Evolutionary conservation across 2,113 vertebrate species (phyloP).

Genomic region (Misgurnus anguillicaudatus): DNA sequence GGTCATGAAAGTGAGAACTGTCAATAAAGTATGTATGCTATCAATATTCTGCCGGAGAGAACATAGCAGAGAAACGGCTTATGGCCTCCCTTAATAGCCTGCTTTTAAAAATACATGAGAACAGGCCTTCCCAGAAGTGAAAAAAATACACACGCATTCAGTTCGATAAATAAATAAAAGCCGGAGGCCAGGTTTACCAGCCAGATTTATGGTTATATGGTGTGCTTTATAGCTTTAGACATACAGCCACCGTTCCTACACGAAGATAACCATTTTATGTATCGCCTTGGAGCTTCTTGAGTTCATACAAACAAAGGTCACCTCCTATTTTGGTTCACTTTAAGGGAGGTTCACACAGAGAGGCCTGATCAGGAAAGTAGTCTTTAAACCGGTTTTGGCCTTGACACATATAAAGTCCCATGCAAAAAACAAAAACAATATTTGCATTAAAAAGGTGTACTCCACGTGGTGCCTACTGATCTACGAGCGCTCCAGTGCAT

Average conservation of each 20-base stretch:
- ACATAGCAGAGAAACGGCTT: slow-evolving; percentile 32
- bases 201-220: slow-evolving; percentile 28
- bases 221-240: slow-evolving; percentile 4
- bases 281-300: not conserved
- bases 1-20: not conserved
- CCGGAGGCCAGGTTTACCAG: not conserved
- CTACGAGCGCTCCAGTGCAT: slow-evolving; percentile 16
- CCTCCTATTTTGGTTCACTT: not conserved
- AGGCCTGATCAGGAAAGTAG: not conserved
- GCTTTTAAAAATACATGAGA: slow-evolving; percentile 42
- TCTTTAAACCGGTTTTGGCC: not conserved
- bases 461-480: slow-evolving; percentile 3
- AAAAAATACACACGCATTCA: not conserved
- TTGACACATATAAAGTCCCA: not conserved
- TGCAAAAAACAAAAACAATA: slow-evolving; percentile 33
- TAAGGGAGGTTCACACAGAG: not conserved
- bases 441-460: slow-evolving; percentile 36
- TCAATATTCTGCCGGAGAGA: slow-evolving; percentile 6
- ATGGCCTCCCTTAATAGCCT: slow-evolving; percentile 49
- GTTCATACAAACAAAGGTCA: slow-evolving; percentile 12
- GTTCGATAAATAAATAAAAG: slow-evolving; percentile 30
- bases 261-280: not conserved
- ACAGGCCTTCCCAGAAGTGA: slow-evolving; percentile 42
- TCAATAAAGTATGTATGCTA: slow-evolving; percentile 3
- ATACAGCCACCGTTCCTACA: not conserved